A percentile compares a stretch with the other conserved stretches of the same genome.
These are phyloP conservation scores for Nestor notabilis DNA, from an alignment of 2,113 vertebrate genomes.

Conservation along the genomic window DNA sequence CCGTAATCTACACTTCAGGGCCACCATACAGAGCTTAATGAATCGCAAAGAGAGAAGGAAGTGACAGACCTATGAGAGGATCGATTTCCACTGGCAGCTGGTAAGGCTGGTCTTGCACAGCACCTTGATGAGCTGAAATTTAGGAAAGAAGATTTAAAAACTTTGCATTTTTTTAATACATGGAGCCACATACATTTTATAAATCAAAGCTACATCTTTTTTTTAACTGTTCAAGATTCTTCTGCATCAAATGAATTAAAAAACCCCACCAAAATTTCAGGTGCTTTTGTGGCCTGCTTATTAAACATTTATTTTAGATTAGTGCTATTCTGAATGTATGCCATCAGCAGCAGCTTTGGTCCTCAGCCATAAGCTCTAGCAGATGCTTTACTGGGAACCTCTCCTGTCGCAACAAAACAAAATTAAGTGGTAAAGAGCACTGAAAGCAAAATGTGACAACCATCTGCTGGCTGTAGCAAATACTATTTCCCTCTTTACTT, in stretches of 20 bases:
- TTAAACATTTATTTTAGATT: slow-evolving; percentile 83
- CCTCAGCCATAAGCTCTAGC: slow-evolving; percentile 82
- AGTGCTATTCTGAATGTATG: slow-evolving; percentile 75
- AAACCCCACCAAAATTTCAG: slow-evolving; percentile 48
- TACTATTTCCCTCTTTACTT: slow-evolving; percentile 71
- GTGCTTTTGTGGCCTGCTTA: slow-evolving; percentile 71
- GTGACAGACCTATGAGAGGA: slow-evolving; percentile 97
- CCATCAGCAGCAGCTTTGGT: slow-evolving; percentile 72
- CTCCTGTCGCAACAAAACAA: slow-evolving; percentile 80
- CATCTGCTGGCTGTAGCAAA: slow-evolving; percentile 83
- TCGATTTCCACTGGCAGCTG: slow-evolving; percentile 99
- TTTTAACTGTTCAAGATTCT: slow-evolving; percentile 4
- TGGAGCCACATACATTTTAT: slow-evolving; percentile 22
- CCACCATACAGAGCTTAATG: slow-evolving; percentile 88
- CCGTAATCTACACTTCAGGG: slow-evolving; percentile 93
- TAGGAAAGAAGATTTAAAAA: slow-evolving; percentile 74
- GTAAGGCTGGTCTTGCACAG: slow-evolving; percentile 95
- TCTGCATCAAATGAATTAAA: slow-evolving; percentile 12
- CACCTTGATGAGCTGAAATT: slow-evolving; percentile 94
- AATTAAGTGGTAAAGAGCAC: slow-evolving; percentile 83
- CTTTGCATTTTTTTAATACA: slow-evolving; percentile 42
- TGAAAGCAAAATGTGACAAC: slow-evolving; percentile 85
- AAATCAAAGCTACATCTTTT: neutral
- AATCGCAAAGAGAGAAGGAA: slow-evolving; percentile 85
- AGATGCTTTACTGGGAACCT: slow-evolving; percentile 85